Conservation (phyloP, 2,113 vertebrate species). For the Pseudorasbora parva region DNA sequence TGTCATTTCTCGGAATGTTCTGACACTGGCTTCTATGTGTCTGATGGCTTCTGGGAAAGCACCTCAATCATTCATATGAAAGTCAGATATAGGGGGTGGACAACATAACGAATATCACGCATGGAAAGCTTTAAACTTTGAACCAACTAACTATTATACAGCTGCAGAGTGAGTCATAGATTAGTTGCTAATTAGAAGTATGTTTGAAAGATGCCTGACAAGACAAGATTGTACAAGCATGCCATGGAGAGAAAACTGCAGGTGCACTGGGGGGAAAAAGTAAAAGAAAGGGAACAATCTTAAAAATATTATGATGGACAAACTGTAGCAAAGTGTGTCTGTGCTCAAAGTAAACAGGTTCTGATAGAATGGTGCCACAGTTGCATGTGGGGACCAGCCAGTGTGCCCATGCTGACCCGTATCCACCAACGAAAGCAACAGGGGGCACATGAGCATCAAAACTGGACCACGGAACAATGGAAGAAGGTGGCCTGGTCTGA, state of each 20-base stretch:
- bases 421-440: too few species aligned
- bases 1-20: background rate
- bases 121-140: conserved; percentile 29
- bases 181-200: background rate
- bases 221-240: background rate
- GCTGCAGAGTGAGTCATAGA: background rate
- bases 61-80: conserved; percentile 44
- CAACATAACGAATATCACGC: conserved; percentile 12
- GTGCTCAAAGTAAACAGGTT: too few species aligned
- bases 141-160: conserved; percentile 7
- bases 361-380: too few species aligned
- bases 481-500: too few species aligned
- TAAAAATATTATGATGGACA: background rate
- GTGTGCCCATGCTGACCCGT: too few species aligned
- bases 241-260: background rate
- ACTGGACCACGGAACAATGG: too few species aligned
- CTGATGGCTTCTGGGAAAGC: conserved; percentile 31
- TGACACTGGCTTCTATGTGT: conserved; percentile 25
- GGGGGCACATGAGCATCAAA: too few species aligned
- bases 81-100: conserved; percentile 19
- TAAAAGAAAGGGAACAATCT: background rate
- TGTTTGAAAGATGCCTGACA: conserved; percentile 6
- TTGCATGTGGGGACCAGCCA: too few species aligned
- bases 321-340: too few species aligned
- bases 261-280: background rate